Evolutionary conservation across 2,888 invertebrate species (phyloP).

Genomic region (Didymodactylos carnosus): DNA sequence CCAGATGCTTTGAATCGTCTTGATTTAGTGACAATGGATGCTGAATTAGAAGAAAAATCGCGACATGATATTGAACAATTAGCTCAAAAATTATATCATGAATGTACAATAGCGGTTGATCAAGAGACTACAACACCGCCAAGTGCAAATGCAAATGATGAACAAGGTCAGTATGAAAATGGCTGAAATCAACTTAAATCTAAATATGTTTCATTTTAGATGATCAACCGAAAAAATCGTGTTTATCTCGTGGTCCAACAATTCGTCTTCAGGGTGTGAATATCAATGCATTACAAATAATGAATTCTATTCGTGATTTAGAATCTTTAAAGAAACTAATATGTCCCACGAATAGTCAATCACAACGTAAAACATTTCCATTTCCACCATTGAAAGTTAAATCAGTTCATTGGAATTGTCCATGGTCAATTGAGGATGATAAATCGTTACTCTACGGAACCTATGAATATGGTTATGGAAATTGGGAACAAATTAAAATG

Average conservation of each 20-base stretch:
- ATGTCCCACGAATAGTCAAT: slow-evolving; percentile 55
- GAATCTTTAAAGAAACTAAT: slow-evolving; percentile 66
- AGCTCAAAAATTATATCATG: slow-evolving; percentile 57
- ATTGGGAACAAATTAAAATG: slow-evolving; percentile 95
- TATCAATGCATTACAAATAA: slow-evolving; percentile 78
- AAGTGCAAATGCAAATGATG: not conserved
- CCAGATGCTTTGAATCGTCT: slow-evolving; percentile 60
- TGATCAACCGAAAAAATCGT: not conserved
- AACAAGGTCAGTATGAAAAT: not conserved
- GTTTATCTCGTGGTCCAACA: slow-evolving; percentile 41
- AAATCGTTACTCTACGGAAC: slow-evolving; percentile 64
- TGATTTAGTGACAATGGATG: slow-evolving; percentile 85
- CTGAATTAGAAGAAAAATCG: slow-evolving; percentile 86
- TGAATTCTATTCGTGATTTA: slow-evolving; percentile 67
- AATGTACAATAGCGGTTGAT: slow-evolving; percentile 50
- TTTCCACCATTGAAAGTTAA: slow-evolving; percentile 25
- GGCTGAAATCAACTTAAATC: too few relatives aligned
- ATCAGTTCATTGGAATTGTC: slow-evolving; percentile 54
- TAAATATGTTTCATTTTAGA: too few relatives aligned
- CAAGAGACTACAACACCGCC: not conserved
- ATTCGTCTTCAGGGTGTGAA: slow-evolving; percentile 82
- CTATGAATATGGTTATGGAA: slow-evolving; percentile 85
- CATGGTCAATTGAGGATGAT: slow-evolving; percentile 76
- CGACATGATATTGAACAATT: slow-evolving; percentile 63
- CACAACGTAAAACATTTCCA: slow-evolving; percentile 44